A percentile compares a stretch with the other conserved stretches of the same genome.
Evolutionary conservation across 2,888 invertebrate species (phyloP).

Genomic region (Tethea ocularis): DNA sequence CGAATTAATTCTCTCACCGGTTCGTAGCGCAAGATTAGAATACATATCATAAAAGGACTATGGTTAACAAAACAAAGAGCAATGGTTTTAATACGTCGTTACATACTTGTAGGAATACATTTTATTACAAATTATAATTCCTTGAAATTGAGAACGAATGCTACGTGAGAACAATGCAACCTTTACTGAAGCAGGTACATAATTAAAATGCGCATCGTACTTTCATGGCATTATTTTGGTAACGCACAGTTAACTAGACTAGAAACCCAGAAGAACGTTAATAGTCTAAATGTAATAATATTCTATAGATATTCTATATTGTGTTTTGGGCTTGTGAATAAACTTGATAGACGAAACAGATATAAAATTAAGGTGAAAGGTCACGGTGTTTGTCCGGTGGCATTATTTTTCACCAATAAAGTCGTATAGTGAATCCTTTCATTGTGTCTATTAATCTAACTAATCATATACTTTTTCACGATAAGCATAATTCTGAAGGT

Average conservation of each 20-base stretch:
- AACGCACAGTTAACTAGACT: constrained; percentile 48
- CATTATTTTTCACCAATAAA: background rate
- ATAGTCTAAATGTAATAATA: background rate
- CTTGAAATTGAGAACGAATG: constrained; percentile 5
- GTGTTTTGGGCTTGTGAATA: background rate
- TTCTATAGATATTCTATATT: background rate
- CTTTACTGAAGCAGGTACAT: constrained; percentile 12
- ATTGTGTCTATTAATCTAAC: background rate
- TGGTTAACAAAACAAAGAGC: too few relatives aligned
- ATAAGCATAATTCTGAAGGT: too few relatives aligned
- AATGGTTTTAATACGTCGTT: background rate
- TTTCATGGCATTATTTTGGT: constrained; percentile 33
- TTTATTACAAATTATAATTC: constrained; percentile 6
- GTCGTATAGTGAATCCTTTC: background rate
- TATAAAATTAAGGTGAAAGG: background rate
- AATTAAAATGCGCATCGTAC: constrained; percentile 31
- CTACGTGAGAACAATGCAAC: constrained; percentile 7
- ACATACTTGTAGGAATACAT: background rate
- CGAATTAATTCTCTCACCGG: too few relatives aligned
- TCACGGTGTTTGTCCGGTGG: background rate
- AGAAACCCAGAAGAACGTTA: constrained; percentile 6
- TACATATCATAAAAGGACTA: too few relatives aligned
- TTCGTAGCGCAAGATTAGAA: too few relatives aligned
- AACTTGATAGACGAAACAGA: background rate
- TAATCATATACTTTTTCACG: too few relatives aligned